Percentiles rank a stretch among this genome's conserved stretches.
phyloP scores from a whole-genome alignment of 1,140 invertebrate genomes.

The Ceratina calcarata region DNA sequence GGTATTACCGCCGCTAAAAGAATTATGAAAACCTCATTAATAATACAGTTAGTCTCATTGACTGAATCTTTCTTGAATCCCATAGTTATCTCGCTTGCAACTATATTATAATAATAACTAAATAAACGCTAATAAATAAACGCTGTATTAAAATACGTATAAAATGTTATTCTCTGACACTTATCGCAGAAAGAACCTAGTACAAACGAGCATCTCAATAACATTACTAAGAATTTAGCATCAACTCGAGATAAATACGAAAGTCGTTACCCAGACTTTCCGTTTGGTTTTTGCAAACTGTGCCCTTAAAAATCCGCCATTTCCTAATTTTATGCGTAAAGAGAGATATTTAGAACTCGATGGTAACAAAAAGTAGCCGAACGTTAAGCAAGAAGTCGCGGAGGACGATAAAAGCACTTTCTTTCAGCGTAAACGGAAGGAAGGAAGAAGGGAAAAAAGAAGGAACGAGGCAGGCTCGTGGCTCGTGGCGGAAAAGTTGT shows the following conservation, averaged over 20 bases:
- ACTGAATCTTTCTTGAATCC: no score
- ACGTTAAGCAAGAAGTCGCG: not conserved
- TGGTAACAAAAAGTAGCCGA: not conserved
- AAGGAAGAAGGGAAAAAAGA: not conserved
- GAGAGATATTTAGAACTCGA: not conserved
- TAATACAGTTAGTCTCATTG: no score
- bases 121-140: no score
- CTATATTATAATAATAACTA: no score
- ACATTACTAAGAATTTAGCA: no score
- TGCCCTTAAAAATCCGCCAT: not conserved
- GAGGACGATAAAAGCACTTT: not conserved
- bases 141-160: no score
- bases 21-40: no score
- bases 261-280: not conserved
- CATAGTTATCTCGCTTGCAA: no score
- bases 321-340: constrained; percentile 4
- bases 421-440: not conserved
- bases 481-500: constrained; percentile 45
- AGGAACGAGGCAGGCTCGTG: not conserved
- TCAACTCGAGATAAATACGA: not conserved
- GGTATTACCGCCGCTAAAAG: no score
- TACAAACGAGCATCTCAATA: no score
- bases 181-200: no score
- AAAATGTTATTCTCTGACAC: no score
- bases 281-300: not conserved